A percentile compares a stretch with the other conserved stretches of the same genome.
These are phyloP conservation scores for Corydoras maculifer DNA, from an alignment of 2,113 vertebrate genomes.

Conservation along the genomic window DNA sequence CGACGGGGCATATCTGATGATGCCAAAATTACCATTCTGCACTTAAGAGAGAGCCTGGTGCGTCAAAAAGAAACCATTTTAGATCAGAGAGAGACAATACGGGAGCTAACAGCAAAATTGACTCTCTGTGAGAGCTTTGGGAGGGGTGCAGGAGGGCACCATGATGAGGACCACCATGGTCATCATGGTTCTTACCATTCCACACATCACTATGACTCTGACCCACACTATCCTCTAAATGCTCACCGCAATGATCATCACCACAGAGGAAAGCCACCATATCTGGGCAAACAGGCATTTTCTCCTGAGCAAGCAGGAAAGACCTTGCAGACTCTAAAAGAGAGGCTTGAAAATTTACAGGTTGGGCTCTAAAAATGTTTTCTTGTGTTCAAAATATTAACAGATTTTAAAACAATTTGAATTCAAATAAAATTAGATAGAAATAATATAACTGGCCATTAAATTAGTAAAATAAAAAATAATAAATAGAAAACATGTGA, in stretches of 20 bases:
- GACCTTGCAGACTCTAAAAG: slow-evolving; percentile 71
- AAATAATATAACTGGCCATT: no score
- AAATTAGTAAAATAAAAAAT: no score
- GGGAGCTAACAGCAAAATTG: slow-evolving; percentile 74
- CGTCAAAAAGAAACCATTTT: slow-evolving; percentile 76
- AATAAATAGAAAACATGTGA: no score
- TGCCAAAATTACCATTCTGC: slow-evolving; percentile 72
- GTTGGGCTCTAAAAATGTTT: slow-evolving; percentile 42
- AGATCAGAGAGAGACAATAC: slow-evolving; percentile 73
- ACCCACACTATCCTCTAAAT: slow-evolving; percentile 50
- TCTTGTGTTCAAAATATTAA: not conserved
- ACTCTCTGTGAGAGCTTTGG: slow-evolving; percentile 70
- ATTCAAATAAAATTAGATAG: no score
- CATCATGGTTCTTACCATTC: slow-evolving; percentile 46
- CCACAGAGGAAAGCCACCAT: slow-evolving; percentile 47
- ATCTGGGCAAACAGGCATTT: slow-evolving; percentile 54
- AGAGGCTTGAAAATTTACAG: slow-evolving; percentile 71
- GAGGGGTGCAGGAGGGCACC: slow-evolving; percentile 44
- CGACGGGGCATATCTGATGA: slow-evolving; percentile 65
- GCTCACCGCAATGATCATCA: slow-evolving; percentile 55
- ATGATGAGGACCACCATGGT: slow-evolving; percentile 50
- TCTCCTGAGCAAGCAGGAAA: slow-evolving; percentile 67
- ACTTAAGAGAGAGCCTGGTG: slow-evolving; percentile 72
- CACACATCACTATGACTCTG: slow-evolving; percentile 34
- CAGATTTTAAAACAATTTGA: no score